Conservation (phyloP, 2,888 invertebrate species). For the Drosophila limbata region DNA sequence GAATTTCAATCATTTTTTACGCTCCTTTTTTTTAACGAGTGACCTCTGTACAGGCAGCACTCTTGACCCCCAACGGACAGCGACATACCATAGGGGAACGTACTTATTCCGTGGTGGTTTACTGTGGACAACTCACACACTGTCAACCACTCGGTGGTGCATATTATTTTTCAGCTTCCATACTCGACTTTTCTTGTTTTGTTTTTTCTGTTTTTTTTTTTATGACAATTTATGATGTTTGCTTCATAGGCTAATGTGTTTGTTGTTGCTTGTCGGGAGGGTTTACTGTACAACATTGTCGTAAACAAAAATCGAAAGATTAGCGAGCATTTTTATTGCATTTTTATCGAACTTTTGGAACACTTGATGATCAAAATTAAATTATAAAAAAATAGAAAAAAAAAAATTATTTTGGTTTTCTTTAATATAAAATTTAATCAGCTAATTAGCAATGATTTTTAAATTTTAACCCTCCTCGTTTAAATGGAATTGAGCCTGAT, state of each 20-base stretch:
- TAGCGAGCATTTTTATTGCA: not conserved
- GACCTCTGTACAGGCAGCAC: constrained; percentile 59
- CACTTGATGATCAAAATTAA: no score
- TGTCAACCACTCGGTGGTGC: constrained; percentile 42
- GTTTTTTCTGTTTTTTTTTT: constrained; percentile 7
- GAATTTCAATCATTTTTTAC: constrained; percentile 48
- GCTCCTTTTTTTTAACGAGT: constrained; percentile 55
- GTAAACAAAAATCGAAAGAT: not conserved
- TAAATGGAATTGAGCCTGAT: no score
- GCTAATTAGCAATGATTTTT: no score
- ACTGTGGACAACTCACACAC: not conserved
- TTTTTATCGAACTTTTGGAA: not conserved
- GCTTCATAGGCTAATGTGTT: constrained; percentile 44
- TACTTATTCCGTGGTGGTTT: constrained; percentile 24
- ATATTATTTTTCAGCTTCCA: constrained; percentile 12
- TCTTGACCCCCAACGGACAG: constrained; percentile 68
- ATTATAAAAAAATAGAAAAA: no score
- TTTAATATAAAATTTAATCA: no score
- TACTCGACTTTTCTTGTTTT: constrained; percentile 30
- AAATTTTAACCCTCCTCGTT: no score
- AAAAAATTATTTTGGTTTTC: no score
- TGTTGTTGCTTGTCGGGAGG: constrained; percentile 31
- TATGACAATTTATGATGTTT: constrained; percentile 58
- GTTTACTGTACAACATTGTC: constrained; percentile 24
- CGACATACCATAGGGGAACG: constrained; percentile 13